A percentile compares a stretch with the other conserved stretches of the same genome.
phyloP scores from a whole-genome alignment of 2,797 vertebrate genomes.

The Gila robusta region DNA sequence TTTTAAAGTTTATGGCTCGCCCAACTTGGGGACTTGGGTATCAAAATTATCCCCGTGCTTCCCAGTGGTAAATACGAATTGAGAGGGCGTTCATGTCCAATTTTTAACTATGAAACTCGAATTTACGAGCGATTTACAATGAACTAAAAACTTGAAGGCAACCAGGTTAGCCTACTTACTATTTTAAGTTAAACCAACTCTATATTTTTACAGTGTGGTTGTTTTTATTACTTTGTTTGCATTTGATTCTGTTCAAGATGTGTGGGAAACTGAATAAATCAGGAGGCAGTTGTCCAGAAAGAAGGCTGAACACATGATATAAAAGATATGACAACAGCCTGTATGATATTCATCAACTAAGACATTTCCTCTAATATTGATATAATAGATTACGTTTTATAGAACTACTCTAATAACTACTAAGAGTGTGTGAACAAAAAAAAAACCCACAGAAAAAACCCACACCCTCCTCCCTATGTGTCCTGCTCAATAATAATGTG shows the following conservation, averaged over 20 bases:
- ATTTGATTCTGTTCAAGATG: not conserved
- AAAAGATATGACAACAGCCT: not conserved
- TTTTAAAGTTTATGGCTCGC: not conserved
- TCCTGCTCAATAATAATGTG: not conserved
- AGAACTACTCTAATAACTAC: too few relatives aligned
- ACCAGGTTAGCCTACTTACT: too few relatives aligned
- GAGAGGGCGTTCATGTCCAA: too few relatives aligned
- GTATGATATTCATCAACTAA: not conserved
- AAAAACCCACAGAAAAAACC: too few relatives aligned
- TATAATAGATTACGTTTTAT: not conserved
- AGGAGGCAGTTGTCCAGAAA: not conserved
- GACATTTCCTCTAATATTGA: not conserved
- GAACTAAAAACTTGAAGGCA: too few relatives aligned
- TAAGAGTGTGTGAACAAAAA: not conserved
- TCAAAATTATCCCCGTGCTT: too few relatives aligned
- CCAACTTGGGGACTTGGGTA: not conserved
- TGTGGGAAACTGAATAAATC: not conserved
- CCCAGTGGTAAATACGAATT: too few relatives aligned
- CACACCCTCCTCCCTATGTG: not conserved
- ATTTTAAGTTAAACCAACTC: too few relatives aligned
- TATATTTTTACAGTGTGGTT: too few relatives aligned
- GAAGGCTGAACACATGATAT: not conserved
- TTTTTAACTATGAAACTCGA: too few relatives aligned
- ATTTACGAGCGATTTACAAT: too few relatives aligned
- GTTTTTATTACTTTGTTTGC: not conserved